phyloP scores from a whole-genome alignment of 2,113 vertebrate species.

The Platichthys stellatus region DNA sequence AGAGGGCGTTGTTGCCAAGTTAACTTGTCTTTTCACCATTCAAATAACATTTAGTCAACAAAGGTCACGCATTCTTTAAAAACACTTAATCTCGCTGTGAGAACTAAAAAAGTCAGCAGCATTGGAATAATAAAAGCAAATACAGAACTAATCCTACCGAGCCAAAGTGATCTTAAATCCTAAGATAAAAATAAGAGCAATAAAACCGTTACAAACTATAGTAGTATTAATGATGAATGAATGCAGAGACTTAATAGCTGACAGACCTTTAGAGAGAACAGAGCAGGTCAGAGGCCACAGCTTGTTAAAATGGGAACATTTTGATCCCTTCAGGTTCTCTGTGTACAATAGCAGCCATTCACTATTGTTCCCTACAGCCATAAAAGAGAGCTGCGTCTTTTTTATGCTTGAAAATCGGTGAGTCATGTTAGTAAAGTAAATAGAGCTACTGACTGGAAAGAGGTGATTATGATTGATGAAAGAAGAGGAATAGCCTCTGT shows the following conservation, averaged over 20 bases:
- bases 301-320: constrained; percentile 27
- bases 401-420: constrained; percentile 40
- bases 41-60: constrained; percentile 3
- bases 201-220: neutral
- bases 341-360: constrained; percentile 47
- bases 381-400: constrained; percentile 44
- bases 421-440: constrained; percentile 31
- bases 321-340: constrained; percentile 36
- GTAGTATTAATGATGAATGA: constrained; percentile 4
- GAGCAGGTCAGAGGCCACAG: neutral
- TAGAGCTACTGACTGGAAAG: constrained; percentile 1
- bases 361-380: constrained; percentile 24
- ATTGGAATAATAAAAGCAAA: neutral
- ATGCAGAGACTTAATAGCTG: constrained; percentile 54
- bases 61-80: constrained; percentile 3
- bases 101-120: neutral
- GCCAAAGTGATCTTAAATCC: neutral
- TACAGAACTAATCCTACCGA: neutral
- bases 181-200: neutral
- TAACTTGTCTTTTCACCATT: neutral
- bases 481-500: constrained; percentile 21
- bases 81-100: neutral
- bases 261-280: constrained; percentile 31
- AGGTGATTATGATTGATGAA: constrained; percentile 24
- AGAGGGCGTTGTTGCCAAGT: constrained; percentile 39